Evolutionary conservation across 2,113 vertebrate genomes (phyloP).

Genomic region (Danionella cerebrum): DNA sequence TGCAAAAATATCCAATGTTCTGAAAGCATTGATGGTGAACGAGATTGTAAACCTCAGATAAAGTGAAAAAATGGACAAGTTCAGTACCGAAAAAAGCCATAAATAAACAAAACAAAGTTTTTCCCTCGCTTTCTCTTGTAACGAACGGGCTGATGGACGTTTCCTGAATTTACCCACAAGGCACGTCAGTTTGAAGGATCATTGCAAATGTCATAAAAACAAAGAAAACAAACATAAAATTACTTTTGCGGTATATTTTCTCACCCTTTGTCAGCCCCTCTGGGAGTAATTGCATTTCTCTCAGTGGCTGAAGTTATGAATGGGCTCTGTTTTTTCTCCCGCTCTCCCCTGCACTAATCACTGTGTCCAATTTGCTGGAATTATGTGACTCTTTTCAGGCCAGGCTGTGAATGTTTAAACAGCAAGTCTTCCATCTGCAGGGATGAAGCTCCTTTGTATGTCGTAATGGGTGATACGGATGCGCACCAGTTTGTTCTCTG

Average conservation of each 20-base stretch:
- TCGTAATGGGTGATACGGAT: slow-evolving; percentile 33
- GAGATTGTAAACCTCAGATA: neutral
- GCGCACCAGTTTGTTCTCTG: slow-evolving; percentile 20
- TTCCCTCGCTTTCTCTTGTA: neutral
- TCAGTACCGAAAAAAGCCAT: slow-evolving; percentile 28
- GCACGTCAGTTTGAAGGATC: slow-evolving; percentile 31
- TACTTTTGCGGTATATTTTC: slow-evolving; percentile 34
- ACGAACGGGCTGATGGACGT: slow-evolving; percentile 14
- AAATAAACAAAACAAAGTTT: neutral
- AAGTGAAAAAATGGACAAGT: neutral
- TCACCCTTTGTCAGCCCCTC: slow-evolving; percentile 14
- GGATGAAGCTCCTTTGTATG: slow-evolving; percentile 47
- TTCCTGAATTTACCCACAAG: slow-evolving; percentile 2
- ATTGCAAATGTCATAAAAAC: slow-evolving; percentile 20
- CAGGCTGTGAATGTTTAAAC: slow-evolving; percentile 41
- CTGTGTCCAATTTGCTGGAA: slow-evolving; percentile 49
- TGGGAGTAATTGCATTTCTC: slow-evolving; percentile 38
- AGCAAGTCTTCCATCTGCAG: slow-evolving; percentile 40
- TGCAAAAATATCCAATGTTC: too few relatives aligned
- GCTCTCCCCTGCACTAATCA: slow-evolving; percentile 46
- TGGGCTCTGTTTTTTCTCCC: slow-evolving; percentile 31
- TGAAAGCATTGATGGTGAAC: too few relatives aligned
- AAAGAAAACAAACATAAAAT: slow-evolving; percentile 33
- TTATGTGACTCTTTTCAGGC: slow-evolving; percentile 51
- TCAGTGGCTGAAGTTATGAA: slow-evolving; percentile 32